A percentile compares a stretch with the other conserved stretches of the same genome.
phyloP scores from a whole-genome alignment of 2,888 invertebrate species.

The Corythucha ciliata region DNA sequence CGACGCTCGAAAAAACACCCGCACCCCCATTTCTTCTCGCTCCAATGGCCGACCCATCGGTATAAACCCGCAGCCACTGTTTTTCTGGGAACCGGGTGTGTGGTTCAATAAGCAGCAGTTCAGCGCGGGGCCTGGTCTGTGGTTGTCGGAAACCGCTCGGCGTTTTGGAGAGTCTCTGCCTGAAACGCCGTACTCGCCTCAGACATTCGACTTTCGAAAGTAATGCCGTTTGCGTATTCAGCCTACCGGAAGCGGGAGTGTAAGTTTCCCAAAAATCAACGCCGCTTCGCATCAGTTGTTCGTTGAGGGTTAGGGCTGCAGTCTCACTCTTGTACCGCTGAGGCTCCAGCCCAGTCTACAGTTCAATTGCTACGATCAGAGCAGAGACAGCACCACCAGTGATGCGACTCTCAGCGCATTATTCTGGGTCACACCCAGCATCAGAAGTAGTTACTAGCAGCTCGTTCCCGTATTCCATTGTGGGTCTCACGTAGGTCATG shows the following conservation, averaged over 20 bases:
- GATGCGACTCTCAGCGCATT: not conserved
- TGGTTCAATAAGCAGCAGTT: too few relatives aligned
- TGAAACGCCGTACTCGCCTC: not conserved
- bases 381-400: slow-evolving; percentile 1
- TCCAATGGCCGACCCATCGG: too few relatives aligned
- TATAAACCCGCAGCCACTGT: too few relatives aligned
- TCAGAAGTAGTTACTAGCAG: slow-evolving; percentile 3
- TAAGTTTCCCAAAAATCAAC: slow-evolving; percentile 2
- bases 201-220: not conserved
- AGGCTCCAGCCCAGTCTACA: not conserved
- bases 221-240: not conserved
- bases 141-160: too few relatives aligned
- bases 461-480: slow-evolving; percentile 12
- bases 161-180: too few relatives aligned
- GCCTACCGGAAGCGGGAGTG: not conserved
- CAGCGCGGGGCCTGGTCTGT: too few relatives aligned
- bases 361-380: not conserved
- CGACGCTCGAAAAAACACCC: too few relatives aligned
- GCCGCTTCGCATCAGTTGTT: not conserved
- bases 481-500: slow-evolving; percentile 6
- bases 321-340: not conserved
- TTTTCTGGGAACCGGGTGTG: too few relatives aligned
- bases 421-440: slow-evolving; percentile 5
- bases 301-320: slow-evolving; percentile 1
- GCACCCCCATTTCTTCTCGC: too few relatives aligned